phyloP scores from a whole-genome alignment of 2,113 vertebrate species.

The Mandrillus leucophaeus region DNA sequence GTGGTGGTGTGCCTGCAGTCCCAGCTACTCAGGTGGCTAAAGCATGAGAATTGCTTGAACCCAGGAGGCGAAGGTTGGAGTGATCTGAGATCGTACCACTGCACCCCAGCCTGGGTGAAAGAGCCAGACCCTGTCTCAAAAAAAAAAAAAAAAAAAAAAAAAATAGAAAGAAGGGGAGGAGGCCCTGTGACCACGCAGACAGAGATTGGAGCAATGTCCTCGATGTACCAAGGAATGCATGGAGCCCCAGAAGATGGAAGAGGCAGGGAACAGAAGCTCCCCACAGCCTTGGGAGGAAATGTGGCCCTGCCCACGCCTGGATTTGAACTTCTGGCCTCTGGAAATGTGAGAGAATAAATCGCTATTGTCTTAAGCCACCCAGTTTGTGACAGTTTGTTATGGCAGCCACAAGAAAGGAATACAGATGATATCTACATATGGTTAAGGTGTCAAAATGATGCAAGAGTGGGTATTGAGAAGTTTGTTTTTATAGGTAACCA shows the following conservation, averaged over 20 bases:
- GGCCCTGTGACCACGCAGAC: fast-evolving
- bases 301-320: not conserved
- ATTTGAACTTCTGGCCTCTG: not conserved
- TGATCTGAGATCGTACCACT: too few relatives aligned
- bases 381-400: not conserved
- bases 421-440: not conserved
- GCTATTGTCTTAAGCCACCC: not conserved
- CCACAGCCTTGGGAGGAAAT: too few relatives aligned
- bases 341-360: not conserved
- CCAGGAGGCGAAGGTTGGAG: too few relatives aligned
- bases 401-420: not conserved
- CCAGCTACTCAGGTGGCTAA: too few relatives aligned
- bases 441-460: not conserved
- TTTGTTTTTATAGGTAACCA: not conserved
- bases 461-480: not conserved
- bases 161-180: not conserved
- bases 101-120: too few relatives aligned
- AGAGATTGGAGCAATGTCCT: not conserved
- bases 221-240: fast-evolving
- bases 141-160: too few relatives aligned
- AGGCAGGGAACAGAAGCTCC: not conserved
- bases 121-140: too few relatives aligned
- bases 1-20: too few relatives aligned
- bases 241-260: not conserved
- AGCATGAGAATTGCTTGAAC: too few relatives aligned